Conservation (phyloP, 2,888 invertebrate species). For the Spialia ferax region DNA sequence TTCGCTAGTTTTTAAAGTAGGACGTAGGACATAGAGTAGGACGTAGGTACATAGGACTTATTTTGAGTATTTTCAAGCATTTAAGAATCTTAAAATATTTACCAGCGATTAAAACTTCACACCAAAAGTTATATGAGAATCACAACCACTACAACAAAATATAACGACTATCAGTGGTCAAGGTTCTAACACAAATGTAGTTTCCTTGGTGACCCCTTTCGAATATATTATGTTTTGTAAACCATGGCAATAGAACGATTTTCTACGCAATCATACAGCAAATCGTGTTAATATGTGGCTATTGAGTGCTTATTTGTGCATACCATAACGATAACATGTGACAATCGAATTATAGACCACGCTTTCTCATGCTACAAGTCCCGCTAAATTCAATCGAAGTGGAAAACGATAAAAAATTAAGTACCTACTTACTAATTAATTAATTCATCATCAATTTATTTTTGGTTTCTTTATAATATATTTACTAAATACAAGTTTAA, state of each 20-base stretch:
- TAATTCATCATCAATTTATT: too few relatives aligned
- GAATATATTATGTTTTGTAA: conserved; percentile 64
- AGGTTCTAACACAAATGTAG: conserved; percentile 66
- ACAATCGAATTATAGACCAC: conserved; percentile 39
- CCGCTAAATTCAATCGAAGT: neutral
- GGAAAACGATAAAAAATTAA: too few relatives aligned
- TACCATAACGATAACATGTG: conserved; percentile 61
- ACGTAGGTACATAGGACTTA: too few relatives aligned
- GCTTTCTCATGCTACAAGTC: neutral
- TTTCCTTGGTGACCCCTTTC: conserved; percentile 57
- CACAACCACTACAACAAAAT: conserved; percentile 20
- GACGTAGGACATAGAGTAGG: too few relatives aligned
- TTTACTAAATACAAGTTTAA: too few relatives aligned
- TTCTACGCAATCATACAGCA: conserved; percentile 70
- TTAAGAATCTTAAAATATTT: conserved; percentile 1
- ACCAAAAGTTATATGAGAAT: neutral
- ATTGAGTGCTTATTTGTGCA: conserved; percentile 51
- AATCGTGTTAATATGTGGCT: conserved; percentile 75
- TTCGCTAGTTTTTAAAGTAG: too few relatives aligned
- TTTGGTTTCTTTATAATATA: too few relatives aligned
- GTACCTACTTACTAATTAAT: too few relatives aligned
- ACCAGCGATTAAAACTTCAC: neutral
- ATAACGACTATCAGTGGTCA: conserved; percentile 51
- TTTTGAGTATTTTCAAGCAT: neutral
- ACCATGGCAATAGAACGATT: conserved; percentile 69